Percentiles rank a stretch among this genome's conserved stretches.
Conservation (phyloP, 2,888 invertebrate species). For the Cremastinae sp. region DNA sequence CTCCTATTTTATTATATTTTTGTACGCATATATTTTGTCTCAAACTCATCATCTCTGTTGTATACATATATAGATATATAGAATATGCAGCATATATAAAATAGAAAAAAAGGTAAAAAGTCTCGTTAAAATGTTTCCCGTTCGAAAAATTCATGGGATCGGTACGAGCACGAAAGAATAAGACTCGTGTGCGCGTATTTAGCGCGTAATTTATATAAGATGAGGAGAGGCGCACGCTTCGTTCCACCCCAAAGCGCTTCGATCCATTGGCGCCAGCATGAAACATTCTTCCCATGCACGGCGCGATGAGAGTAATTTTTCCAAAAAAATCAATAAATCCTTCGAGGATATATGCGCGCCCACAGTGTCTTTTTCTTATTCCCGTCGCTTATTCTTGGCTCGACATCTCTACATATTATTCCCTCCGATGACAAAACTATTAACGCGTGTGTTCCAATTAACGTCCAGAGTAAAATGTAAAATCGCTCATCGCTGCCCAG, state of each 20-base stretch:
- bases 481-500: not conserved
- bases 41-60: no score
- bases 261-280: slow-evolving; percentile 74
- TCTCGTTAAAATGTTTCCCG: slow-evolving; percentile 62
- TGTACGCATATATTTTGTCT: no score
- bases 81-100: no score
- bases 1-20: no score
- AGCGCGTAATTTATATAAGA: slow-evolving; percentile 79
- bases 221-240: slow-evolving; percentile 77
- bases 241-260: slow-evolving; percentile 79
- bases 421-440: slow-evolving; percentile 54
- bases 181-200: slow-evolving; percentile 70
- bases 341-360: not conserved
- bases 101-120: slow-evolving; percentile 40
- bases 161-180: slow-evolving; percentile 16
- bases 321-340: not conserved
- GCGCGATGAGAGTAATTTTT: slow-evolving; percentile 25
- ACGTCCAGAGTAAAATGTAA: slow-evolving; percentile 58
- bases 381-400: not conserved
- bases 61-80: no score
- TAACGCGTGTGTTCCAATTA: slow-evolving; percentile 64
- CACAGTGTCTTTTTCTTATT: no score
- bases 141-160: slow-evolving; percentile 56
- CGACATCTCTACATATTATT: not conserved
- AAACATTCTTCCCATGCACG: slow-evolving; percentile 44